Percentiles rank a stretch among this genome's conserved stretches.
Conservation (phyloP, 2,113 vertebrate species). For the Sylvia atricapilla region DNA sequence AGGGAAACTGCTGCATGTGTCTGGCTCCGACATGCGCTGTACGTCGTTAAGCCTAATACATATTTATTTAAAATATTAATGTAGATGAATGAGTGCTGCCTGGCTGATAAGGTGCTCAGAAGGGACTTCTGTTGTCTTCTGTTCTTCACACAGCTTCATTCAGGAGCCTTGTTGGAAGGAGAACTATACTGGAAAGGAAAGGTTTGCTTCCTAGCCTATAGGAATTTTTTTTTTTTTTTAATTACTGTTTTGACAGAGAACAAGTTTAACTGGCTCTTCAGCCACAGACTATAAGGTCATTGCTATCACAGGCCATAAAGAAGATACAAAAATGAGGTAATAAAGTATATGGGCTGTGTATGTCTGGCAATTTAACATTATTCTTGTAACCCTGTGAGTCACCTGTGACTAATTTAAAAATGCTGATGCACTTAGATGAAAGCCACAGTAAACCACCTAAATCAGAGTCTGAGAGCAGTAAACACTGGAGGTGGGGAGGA, state of each 20-base stretch:
- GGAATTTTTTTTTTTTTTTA: constrained; percentile 48
- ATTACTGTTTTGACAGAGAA: constrained; percentile 67
- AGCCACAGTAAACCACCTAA: constrained; percentile 52
- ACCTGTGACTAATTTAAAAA: constrained; percentile 71
- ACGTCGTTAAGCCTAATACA: not conserved
- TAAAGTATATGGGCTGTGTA: constrained; percentile 65
- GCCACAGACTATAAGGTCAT: constrained; percentile 61
- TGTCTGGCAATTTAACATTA: constrained; percentile 62
- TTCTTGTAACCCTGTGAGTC: constrained; percentile 68
- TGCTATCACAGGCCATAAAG: constrained; percentile 61
- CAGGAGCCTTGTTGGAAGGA: constrained; percentile 1
- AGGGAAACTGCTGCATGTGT: not conserved
- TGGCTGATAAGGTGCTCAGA: not conserved
- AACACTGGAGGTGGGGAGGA: constrained; percentile 26
- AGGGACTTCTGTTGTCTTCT: not conserved
- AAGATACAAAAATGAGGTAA: constrained; percentile 68
- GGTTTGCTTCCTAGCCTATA: constrained; percentile 29
- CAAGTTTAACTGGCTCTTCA: constrained; percentile 59
- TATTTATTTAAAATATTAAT: constrained; percentile 58
- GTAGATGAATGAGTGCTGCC: not conserved
- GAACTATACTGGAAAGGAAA: constrained; percentile 11
- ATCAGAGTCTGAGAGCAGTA: constrained; percentile 41
- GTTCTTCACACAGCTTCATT: not conserved
- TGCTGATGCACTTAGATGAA: constrained; percentile 62
- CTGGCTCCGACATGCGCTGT: not conserved